These are phyloP conservation scores for Portevinia maculata DNA, from an alignment of 2,888 invertebrate genomes.

Conservation along the genomic window DNA sequence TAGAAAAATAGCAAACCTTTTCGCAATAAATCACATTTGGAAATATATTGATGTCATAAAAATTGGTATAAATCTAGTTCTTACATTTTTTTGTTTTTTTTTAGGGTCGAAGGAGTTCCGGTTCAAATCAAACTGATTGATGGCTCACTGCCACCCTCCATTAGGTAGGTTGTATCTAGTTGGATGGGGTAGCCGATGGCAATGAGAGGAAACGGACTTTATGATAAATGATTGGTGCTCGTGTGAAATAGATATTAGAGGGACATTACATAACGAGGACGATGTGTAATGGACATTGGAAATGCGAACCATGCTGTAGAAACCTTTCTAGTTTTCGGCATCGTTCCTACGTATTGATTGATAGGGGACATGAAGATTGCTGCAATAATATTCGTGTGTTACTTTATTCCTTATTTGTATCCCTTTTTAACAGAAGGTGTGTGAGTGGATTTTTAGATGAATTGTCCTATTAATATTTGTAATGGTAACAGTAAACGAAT, in stretches of 20 bases:
- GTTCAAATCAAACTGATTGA: conserved; percentile 72
- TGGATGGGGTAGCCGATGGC: conserved; percentile 1
- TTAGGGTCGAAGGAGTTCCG: conserved; percentile 66
- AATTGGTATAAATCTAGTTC: conserved; percentile 73
- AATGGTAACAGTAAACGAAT: conserved; percentile 24
- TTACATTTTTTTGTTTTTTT: conserved; percentile 37
- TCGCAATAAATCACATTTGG: conserved; percentile 67
- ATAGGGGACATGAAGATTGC: conserved; percentile 70
- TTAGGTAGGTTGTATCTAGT: conserved; percentile 45
- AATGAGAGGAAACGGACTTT: conserved; percentile 34
- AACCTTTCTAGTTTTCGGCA: conserved; percentile 59
- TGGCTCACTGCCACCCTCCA: conserved; percentile 65
- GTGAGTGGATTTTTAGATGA: conserved; percentile 38
- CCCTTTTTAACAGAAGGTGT: conserved; percentile 3
- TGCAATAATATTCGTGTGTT: conserved; percentile 64
- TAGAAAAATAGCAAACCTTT: conserved; percentile 46
- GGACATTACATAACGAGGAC: conserved; percentile 69
- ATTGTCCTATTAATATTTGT: conserved; percentile 62
- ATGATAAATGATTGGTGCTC: conserved; percentile 69
- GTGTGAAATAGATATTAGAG: conserved; percentile 74
- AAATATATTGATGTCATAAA: conserved; percentile 74
- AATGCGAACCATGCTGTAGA: conserved; percentile 60
- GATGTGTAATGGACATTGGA: conserved; percentile 55
- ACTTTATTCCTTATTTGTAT: conserved; percentile 16
- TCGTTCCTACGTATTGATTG: conserved; percentile 68